phyloP scores from a whole-genome alignment of 2,113 vertebrate genomes.

The Laticauda laticaudata region DNA sequence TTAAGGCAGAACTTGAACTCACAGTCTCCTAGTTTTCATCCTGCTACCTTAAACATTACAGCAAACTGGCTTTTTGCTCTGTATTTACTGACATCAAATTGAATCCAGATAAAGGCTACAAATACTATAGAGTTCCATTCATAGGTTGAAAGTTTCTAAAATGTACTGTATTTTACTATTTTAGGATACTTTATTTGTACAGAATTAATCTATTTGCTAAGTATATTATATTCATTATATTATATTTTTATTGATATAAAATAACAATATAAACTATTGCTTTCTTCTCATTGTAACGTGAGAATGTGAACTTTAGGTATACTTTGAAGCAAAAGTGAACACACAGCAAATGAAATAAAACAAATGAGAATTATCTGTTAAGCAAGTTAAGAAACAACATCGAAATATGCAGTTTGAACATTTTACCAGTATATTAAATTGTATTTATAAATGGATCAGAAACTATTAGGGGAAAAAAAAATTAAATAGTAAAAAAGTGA shows the following conservation, averaged over 20 bases:
- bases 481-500: background rate
- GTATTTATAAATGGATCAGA: background rate
- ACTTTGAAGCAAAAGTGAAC: background rate
- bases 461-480: background rate
- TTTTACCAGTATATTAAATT: background rate
- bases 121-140: background rate
- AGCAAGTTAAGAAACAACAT: background rate
- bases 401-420: conserved; percentile 7
- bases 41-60: background rate
- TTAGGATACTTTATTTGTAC: background rate
- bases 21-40: background rate
- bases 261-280: background rate
- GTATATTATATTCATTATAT: no score
- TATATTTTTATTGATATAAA: background rate
- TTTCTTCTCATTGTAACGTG: background rate
- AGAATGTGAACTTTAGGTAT: background rate
- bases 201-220: background rate
- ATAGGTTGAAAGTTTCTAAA: background rate
- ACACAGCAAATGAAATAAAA: background rate
- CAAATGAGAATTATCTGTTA: background rate
- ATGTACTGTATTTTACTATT: background rate
- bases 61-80: background rate
- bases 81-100: background rate
- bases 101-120: background rate
- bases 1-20: background rate